A percentile compares a stretch with the other conserved stretches of the same genome.
phyloP scores from a whole-genome alignment of 1,140 invertebrate genomes.

The Mactra quadrangularis region DNA sequence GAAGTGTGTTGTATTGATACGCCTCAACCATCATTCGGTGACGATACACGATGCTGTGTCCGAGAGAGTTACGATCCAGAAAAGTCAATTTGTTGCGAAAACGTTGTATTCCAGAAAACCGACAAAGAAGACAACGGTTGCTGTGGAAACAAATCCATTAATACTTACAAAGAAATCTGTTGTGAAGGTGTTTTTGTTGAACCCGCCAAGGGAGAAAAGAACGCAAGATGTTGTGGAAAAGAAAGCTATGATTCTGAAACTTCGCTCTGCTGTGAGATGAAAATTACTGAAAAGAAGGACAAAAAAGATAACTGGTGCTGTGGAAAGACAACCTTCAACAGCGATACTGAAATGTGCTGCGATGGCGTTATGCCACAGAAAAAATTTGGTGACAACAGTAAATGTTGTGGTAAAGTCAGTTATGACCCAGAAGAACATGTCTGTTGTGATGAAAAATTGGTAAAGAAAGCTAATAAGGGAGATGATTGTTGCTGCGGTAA shows the following conservation, averaged over 20 bases:
- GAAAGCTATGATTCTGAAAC: constrained; percentile 51
- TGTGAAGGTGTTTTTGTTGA: constrained; percentile 53
- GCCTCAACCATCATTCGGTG: constrained; percentile 40
- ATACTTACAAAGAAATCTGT: constrained; percentile 50
- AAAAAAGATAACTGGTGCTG: constrained; percentile 58
- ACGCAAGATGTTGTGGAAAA: constrained; percentile 53
- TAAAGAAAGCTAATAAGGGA: constrained; percentile 24
- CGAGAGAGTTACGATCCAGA: constrained; percentile 42
- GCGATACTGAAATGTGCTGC: constrained; percentile 46
- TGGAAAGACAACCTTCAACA: constrained; percentile 52
- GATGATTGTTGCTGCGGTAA: constrained; percentile 60
- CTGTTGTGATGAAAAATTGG: constrained; percentile 46
- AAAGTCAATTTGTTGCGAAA: constrained; percentile 48
- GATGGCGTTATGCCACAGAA: constrained; percentile 41
- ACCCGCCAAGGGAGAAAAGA: constrained; percentile 51
- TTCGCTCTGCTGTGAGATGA: constrained; percentile 44
- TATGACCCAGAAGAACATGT: constrained; percentile 35
- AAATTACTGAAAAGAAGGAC: constrained; percentile 42
- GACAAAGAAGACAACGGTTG: constrained; percentile 47
- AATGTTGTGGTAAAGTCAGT: constrained; percentile 44
- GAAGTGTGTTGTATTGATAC: constrained; percentile 54
- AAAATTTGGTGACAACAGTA: constrained; percentile 12
- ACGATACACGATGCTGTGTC: constrained; percentile 42
- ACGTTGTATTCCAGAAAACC: constrained; percentile 35
- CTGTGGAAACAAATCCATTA: constrained; percentile 56